Percentiles rank a stretch among this genome's conserved stretches.
Evolutionary conservation across 2,888 invertebrate genomes (phyloP).

Genomic region (Auanema sp.): DNA sequence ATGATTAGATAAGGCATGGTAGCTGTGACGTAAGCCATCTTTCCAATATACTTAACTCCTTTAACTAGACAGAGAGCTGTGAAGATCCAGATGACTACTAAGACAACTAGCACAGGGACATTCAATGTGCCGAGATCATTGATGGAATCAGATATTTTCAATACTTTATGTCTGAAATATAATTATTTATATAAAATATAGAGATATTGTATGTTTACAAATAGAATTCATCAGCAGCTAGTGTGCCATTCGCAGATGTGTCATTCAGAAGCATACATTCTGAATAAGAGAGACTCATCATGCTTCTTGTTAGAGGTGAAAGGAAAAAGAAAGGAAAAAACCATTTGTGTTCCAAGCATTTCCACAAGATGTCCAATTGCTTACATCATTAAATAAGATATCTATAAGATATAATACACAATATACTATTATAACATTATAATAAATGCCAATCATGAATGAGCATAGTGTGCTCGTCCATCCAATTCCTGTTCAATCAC

Average conservation of each 20-base stretch:
- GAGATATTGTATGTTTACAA: neutral
- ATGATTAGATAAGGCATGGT: constrained; percentile 33
- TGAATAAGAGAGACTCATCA: neutral
- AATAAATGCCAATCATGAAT: constrained; percentile 17
- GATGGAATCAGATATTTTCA: neutral
- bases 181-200: neutral
- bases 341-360: constrained; percentile 14
- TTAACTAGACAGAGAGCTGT: constrained; percentile 15
- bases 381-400: constrained; percentile 8
- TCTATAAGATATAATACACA: constrained; percentile 18
- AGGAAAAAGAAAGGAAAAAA: neutral
- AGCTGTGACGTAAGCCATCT: constrained; percentile 25
- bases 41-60: constrained; percentile 20
- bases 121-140: constrained; percentile 4
- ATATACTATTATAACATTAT: constrained; percentile 18
- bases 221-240: constrained; percentile 14
- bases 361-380: constrained; percentile 8
- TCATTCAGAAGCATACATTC: neutral
- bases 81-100: constrained; percentile 15
- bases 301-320: neutral
- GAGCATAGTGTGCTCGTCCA: constrained; percentile 20
- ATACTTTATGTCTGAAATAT: neutral
- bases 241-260: neutral
- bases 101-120: neutral
- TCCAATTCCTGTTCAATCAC: constrained; percentile 14